Percentiles rank a stretch among this genome's conserved stretches.
Evolutionary conservation across 2,113 vertebrate species (phyloP).

Genomic region (Castor canadensis): DNA sequence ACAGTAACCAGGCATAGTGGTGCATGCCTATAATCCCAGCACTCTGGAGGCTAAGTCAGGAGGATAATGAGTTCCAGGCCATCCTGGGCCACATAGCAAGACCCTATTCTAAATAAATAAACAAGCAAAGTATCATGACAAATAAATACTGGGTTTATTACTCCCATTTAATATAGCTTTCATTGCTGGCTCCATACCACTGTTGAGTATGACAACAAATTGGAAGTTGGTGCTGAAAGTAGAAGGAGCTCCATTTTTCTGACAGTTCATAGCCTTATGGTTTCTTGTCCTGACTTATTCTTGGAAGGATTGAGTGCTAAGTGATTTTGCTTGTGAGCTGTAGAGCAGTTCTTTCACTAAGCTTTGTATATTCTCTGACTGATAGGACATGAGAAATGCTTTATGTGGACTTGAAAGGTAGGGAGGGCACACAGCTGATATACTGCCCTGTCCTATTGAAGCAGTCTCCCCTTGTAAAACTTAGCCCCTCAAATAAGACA

Average conservation of each 20-base stretch:
- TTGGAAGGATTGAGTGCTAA: not conserved
- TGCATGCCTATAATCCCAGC: not conserved
- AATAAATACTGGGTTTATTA: not conserved
- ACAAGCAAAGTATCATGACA: not conserved
- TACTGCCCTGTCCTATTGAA: too few relatives aligned
- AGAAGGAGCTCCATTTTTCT: not conserved
- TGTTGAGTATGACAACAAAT: not conserved
- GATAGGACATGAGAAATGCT: not conserved
- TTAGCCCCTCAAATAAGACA: not conserved
- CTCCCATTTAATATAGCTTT: not conserved
- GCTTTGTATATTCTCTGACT: not conserved
- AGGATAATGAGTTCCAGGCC: not conserved
- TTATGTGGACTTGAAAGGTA: not conserved
- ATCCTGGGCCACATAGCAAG: not conserved
- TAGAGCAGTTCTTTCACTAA: not conserved
- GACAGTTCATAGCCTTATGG: not conserved
- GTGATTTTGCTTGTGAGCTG: not conserved
- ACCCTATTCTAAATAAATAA: not conserved
- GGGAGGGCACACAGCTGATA: not conserved
- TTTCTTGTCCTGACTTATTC: conserved; percentile 23
- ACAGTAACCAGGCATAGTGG: not conserved
- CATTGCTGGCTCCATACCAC: not conserved
- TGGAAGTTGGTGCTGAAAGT: not conserved
- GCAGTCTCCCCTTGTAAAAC: not conserved
- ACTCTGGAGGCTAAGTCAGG: not conserved